Base-by-base conservation (phyloP, 2,797 vertebrate species). In the Numenius phaeopus region DNA sequence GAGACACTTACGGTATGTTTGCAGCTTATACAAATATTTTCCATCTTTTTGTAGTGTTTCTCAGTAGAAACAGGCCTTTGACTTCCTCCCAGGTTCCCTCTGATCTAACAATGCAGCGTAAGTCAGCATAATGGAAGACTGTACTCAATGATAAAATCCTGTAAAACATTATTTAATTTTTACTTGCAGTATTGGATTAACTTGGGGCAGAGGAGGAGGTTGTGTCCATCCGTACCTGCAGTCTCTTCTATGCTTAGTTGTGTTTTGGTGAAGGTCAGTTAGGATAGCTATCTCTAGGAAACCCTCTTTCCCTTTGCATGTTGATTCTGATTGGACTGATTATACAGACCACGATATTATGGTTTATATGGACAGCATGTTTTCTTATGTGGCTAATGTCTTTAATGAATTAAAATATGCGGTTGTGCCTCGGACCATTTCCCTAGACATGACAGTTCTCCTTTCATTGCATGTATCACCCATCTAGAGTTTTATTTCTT, bases 1-100 rank as follows among this genome's bases (percentile, higher is more conserved):
- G 98, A 98, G 89, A 97, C 98, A 54, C 82, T 98, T 90, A 99
- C 95, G 99, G 99, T 99, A 98, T 49, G 96, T 96, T 92, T 81
- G 87, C 47, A 80, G 46, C 11, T 89, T 92, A 69, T 4, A 2
- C 49, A 71, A 59, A 58, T 3, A 13, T 55, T 87, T 77, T 72
- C 42, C 55, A 11, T 64, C 7, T 27, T 84, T 87, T 50, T 81
- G 29, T 85, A 49, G 9, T 55, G 32, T 47, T 87, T 75, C n/a
- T 66, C 2, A 1, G 50, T 61, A 59, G 83, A 90, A 92, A 20
- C 2, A 32, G n/a, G 14, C 13, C 26, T 93, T 39, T 61, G 44
- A 13, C 27, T 94, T 94, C 39, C 22, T 73, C 44, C 8, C 10
- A 37, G 27, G 9, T 50, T 94, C 18, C 18, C 18, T 70, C 34